Conservation (phyloP, 2,113 vertebrate genomes). For the Sigmodon hispidus region DNA sequence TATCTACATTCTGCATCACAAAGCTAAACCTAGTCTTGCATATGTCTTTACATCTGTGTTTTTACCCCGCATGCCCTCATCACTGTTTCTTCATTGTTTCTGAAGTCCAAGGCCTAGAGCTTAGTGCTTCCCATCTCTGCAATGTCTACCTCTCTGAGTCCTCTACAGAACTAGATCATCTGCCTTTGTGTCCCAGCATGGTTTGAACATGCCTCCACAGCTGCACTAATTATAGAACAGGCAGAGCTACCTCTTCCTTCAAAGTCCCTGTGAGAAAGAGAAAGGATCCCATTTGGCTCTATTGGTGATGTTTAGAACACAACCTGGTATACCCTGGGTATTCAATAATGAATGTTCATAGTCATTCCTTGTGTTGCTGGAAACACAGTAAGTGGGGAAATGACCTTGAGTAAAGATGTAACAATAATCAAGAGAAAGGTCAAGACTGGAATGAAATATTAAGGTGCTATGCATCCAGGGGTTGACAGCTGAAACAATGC, state of each 20-base stretch:
- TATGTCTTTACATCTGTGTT: too few relatives aligned
- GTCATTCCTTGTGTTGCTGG: background rate
- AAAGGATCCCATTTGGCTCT: background rate
- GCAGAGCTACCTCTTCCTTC: background rate
- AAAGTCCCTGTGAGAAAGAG: background rate
- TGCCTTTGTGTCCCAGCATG: background rate
- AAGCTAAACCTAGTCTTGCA: background rate
- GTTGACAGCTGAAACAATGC: background rate
- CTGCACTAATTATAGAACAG: background rate
- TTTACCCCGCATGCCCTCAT: background rate
- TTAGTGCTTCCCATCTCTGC: background rate
- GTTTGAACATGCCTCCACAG: background rate
- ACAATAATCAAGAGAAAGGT: background rate
- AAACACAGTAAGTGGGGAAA: background rate
- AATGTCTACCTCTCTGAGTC: background rate
- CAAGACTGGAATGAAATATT: too few relatives aligned
- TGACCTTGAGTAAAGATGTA: background rate
- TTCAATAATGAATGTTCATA: background rate
- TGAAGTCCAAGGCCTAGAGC: background rate
- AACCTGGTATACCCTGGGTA: too few relatives aligned
- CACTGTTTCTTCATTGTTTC: background rate
- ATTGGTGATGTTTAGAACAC: background rate
- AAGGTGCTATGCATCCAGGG: background rate
- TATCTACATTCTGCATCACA: background rate
- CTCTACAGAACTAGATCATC: background rate